Evolutionary conservation across 1,140 invertebrate genomes (phyloP).

Genomic region (Drosophila punjabiensis): DNA sequence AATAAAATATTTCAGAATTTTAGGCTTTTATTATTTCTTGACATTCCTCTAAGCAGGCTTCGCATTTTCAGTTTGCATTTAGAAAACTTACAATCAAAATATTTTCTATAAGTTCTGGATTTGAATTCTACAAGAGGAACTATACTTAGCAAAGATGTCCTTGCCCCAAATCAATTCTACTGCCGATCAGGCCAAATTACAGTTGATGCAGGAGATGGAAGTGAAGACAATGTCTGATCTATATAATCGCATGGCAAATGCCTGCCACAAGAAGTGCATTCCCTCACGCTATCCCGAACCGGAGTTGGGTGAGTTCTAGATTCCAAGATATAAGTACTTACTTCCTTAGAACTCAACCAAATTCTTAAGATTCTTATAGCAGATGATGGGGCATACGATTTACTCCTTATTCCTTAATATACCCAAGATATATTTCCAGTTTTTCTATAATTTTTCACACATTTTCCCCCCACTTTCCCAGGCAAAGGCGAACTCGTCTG

Average conservation of each 20-base stretch:
- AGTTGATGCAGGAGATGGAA: constrained; percentile 97
- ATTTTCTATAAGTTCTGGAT: background rate
- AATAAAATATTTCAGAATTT: background rate
- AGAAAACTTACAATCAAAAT: background rate
- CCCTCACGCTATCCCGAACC: constrained; percentile 96
- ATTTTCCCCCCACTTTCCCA: background rate
- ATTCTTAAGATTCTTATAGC: background rate
- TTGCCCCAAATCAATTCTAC: constrained; percentile 91
- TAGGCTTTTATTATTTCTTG: background rate
- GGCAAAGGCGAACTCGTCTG: constrained; percentile 11
- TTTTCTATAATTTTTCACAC: background rate
- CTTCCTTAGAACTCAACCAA: background rate
- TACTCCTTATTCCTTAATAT: background rate
- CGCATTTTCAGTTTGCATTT: too few species aligned
- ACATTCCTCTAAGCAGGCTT: background rate
- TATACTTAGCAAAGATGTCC: constrained; percentile 45
- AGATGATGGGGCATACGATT: background rate
- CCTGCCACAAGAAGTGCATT: constrained; percentile 98
- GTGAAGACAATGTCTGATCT: constrained; percentile 99
- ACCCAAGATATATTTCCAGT: too few species aligned
- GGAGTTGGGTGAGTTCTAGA: constrained; percentile 90
- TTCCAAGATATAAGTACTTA: too few species aligned
- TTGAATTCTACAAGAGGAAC: background rate
- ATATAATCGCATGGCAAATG: constrained; percentile 96
- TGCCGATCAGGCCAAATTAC: constrained; percentile 94